phyloP scores from a whole-genome alignment of 2,113 vertebrate species.

The Galeopterus variegatus region DNA sequence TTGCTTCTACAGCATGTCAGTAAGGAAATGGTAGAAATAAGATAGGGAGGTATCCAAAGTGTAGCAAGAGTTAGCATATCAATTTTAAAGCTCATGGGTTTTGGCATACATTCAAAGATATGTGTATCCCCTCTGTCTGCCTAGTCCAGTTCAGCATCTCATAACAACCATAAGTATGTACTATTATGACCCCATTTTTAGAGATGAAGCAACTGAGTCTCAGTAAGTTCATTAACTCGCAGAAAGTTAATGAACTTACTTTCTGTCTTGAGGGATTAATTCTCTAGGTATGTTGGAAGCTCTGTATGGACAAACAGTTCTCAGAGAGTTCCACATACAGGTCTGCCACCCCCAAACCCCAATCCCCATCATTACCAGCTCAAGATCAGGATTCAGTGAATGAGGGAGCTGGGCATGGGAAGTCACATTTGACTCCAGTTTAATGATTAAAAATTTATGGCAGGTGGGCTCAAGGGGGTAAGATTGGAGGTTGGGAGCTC shows the following conservation, averaged over 20 bases:
- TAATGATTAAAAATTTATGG: background rate
- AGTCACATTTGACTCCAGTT: background rate
- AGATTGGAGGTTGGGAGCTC: background rate
- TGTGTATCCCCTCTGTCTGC: background rate
- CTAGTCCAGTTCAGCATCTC: background rate
- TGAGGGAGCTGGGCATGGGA: background rate
- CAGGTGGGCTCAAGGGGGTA: background rate
- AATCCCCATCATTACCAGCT: background rate
- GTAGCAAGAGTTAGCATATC: background rate
- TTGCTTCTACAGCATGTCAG: conserved; percentile 7
- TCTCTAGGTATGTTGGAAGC: background rate
- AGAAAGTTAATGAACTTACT: too few species aligned
- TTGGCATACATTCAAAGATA: background rate
- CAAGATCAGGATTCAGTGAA: background rate
- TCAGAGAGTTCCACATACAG: background rate
- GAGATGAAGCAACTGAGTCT: background rate
- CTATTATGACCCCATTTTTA: background rate
- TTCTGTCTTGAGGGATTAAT: background rate
- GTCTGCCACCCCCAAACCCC: too few species aligned
- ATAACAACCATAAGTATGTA: background rate
- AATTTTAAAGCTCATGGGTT: background rate
- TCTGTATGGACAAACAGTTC: accelerated
- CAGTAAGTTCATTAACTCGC: background rate
- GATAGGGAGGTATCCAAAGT: background rate
- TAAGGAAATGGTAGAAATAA: background rate